Evolutionary conservation across 2,113 vertebrate species (phyloP).

Genomic region (Nibea coibor): DNA sequence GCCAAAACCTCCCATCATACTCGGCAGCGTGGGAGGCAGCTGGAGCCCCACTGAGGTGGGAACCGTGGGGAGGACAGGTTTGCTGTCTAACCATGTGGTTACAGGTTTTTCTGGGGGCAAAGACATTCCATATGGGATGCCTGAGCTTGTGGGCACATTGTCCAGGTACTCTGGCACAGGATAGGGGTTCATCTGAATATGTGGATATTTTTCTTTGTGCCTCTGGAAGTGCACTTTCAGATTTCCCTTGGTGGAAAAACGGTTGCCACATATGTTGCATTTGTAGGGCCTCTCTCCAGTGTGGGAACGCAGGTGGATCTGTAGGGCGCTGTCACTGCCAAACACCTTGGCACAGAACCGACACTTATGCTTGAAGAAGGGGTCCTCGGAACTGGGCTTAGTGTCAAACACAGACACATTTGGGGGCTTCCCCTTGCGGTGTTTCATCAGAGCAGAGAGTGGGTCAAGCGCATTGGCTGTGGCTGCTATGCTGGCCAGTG

Average conservation of each 20-base stretch:
- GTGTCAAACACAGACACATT: conserved; percentile 98
- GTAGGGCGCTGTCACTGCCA: conserved; percentile 97
- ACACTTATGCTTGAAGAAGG: conserved; percentile 99
- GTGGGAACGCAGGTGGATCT: conserved; percentile 98
- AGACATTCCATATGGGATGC: conserved; percentile 98
- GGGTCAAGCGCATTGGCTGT: conserved; percentile 97
- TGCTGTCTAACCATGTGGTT: conserved; percentile 98
- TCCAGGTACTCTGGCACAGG: conserved; percentile 99
- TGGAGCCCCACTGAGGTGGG: conserved; percentile 92
- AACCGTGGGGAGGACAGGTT: conserved; percentile 91
- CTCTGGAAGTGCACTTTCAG: conserved; percentile 99
- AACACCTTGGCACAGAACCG: conserved; percentile 99
- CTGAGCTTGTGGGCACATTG: conserved; percentile 97
- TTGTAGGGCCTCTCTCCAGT: conserved; percentile 98
- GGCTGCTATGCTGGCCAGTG: conserved; percentile 96
- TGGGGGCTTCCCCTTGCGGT: conserved; percentile 97
- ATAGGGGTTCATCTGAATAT: conserved; percentile 99
- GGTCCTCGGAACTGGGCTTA: conserved; percentile 95
- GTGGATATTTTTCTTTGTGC: conserved; percentile 99
- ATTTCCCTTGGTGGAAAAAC: conserved; percentile 99
- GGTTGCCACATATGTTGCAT: conserved; percentile 99
- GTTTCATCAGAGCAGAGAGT: conserved; percentile 97
- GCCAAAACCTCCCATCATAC: conserved; percentile 86
- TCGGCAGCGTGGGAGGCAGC: conserved; percentile 90
- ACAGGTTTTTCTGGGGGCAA: conserved; percentile 97